phyloP scores from a whole-genome alignment of 2,888 invertebrate genomes.

The Cryptocephalus primarius region DNA sequence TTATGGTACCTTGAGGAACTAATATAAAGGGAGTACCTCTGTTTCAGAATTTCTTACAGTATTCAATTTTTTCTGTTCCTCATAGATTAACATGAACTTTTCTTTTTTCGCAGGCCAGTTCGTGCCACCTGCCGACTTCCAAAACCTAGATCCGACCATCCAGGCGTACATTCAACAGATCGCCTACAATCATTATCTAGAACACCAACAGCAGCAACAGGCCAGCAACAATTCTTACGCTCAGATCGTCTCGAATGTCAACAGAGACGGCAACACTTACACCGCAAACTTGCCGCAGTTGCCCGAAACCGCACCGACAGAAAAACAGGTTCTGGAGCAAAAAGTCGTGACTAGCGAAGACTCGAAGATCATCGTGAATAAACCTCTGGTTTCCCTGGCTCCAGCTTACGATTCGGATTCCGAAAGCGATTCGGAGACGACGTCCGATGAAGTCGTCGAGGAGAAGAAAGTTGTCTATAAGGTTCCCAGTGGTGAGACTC shows the following conservation, averaged over 20 bases:
- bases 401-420: constrained; percentile 30
- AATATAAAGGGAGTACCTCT: too few relatives aligned
- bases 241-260: constrained; percentile 33
- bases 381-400: constrained; percentile 23
- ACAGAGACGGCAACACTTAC: constrained; percentile 27
- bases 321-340: not conserved
- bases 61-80: too few relatives aligned
- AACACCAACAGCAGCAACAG: constrained; percentile 19
- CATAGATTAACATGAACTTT: too few relatives aligned
- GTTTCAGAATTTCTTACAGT: too few relatives aligned
- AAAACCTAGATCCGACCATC: constrained; percentile 21
- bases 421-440: constrained; percentile 19
- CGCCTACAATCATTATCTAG: constrained; percentile 31
- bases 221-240: constrained; percentile 27
- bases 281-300: constrained; percentile 17
- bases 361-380: constrained; percentile 9
- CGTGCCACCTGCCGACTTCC: constrained; percentile 18
- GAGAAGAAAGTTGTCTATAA: constrained; percentile 24
- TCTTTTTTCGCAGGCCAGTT: constrained; percentile 13
- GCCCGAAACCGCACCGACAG: constrained; percentile 9
- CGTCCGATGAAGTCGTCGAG: constrained; percentile 14
- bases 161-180: constrained; percentile 27
- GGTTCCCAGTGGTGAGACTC: constrained; percentile 70
- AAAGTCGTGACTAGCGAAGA: constrained; percentile 4
- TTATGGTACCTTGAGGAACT: too few relatives aligned